Conservation (phyloP, 2,113 vertebrate genomes). For the Chaetorhynchus papuensis region DNA sequence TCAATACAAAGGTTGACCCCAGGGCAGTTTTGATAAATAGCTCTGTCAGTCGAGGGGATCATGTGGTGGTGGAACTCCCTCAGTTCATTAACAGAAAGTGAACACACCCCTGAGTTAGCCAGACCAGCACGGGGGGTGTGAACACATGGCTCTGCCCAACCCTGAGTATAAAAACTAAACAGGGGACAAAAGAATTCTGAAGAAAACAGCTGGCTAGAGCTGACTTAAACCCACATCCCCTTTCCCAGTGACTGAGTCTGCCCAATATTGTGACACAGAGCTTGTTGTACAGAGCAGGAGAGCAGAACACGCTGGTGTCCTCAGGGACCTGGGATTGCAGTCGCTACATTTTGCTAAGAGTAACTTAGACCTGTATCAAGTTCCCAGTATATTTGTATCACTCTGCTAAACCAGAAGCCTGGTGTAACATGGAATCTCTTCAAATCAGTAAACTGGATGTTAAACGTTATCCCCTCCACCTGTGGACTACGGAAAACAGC, state of each 20-base stretch:
- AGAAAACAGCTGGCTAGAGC: background rate
- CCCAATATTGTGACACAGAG: accelerated
- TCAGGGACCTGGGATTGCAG: background rate
- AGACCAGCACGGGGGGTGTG: background rate
- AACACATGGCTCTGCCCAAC: background rate
- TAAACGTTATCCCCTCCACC: background rate
- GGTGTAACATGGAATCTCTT: background rate
- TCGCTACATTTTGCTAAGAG: background rate
- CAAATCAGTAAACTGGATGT: background rate
- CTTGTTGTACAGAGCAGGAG: background rate
- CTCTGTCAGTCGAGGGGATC: background rate
- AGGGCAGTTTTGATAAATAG: background rate
- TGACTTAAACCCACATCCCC: background rate
- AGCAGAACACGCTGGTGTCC: background rate
- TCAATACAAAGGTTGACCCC: background rate
- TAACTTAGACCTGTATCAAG: background rate
- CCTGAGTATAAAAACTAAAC: background rate
- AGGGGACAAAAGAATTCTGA: background rate
- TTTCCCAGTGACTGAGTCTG: background rate
- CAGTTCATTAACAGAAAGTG: background rate
- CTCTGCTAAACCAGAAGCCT: background rate
- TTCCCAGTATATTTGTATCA: background rate
- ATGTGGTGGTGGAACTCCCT: background rate
- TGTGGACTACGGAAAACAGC: background rate
- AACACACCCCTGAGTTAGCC: background rate